phyloP scores from a whole-genome alignment of 2,113 vertebrate genomes.

The Tachycineta bicolor region DNA sequence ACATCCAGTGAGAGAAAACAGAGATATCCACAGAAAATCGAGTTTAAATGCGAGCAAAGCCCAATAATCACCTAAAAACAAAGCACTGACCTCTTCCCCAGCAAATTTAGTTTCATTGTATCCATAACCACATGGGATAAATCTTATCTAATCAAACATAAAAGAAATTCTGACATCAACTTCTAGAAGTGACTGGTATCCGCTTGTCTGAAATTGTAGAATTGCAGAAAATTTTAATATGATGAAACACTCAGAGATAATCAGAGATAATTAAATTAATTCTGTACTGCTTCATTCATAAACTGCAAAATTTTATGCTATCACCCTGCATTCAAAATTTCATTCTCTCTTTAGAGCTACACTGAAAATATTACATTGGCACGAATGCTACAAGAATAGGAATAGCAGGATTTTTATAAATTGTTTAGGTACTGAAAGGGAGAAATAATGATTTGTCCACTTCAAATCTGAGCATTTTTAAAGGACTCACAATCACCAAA shows the following conservation, averaged over 20 bases:
- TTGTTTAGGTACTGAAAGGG: background rate
- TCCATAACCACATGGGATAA: background rate
- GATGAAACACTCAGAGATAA: conserved; percentile 7
- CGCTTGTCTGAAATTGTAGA: background rate
- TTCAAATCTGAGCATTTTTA: background rate
- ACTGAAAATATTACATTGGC: background rate
- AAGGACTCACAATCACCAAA: background rate
- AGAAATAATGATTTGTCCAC: background rate
- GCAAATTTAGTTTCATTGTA: background rate
- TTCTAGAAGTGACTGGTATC: background rate
- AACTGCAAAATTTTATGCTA: background rate
- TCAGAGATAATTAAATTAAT: background rate
- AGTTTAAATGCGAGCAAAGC: background rate
- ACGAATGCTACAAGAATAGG: background rate
- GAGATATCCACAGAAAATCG: background rate
- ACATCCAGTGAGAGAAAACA: background rate
- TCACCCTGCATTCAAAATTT: background rate
- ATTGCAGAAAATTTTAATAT: background rate
- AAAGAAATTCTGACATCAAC: background rate
- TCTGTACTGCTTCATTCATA: background rate
- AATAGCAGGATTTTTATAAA: background rate
- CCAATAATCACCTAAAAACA: background rate
- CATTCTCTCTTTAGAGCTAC: background rate
- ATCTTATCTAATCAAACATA: background rate
- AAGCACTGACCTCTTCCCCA: background rate